Conservation (phyloP, 2,113 vertebrate species). For the Dissostichus mawsoni region DNA sequence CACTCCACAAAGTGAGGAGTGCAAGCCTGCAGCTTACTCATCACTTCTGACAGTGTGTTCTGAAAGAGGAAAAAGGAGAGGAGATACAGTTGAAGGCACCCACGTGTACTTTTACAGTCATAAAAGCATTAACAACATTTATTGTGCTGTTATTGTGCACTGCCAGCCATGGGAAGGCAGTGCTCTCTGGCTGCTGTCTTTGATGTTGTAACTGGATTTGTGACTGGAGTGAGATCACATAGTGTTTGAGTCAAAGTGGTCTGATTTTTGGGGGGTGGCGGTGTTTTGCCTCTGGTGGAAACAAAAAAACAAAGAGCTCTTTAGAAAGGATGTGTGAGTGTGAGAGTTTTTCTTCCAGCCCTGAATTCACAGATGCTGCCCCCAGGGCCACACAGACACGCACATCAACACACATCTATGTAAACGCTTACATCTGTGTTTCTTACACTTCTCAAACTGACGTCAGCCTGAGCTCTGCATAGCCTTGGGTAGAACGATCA, state of each 20-base stretch:
- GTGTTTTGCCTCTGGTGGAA: conserved; percentile 37
- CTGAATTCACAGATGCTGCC: conserved; percentile 44
- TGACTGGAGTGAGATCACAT: conserved; percentile 31
- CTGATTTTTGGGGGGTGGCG: conserved; percentile 39
- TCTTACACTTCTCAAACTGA: conserved; percentile 43
- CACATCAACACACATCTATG: not conserved
- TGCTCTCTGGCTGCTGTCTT: not conserved
- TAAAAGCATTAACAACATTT: conserved; percentile 2
- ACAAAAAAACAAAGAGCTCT: conserved; percentile 62
- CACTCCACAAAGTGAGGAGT: conserved; percentile 91
- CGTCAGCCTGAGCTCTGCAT: conserved; percentile 51
- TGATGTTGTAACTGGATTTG: conserved; percentile 29
- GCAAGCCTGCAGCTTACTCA: conserved; percentile 88
- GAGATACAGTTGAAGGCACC: not conserved
- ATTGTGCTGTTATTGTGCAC: not conserved
- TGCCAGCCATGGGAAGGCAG: not conserved
- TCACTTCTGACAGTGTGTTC: conserved; percentile 91
- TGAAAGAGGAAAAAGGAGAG: conserved; percentile 57
- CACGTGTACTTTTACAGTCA: not conserved
- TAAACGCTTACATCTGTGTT: conserved; percentile 54
- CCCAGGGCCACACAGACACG: conserved; percentile 40
- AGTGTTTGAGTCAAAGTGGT: conserved; percentile 53
- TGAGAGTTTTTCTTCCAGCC: conserved; percentile 40
- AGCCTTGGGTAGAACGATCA: conserved; percentile 30
- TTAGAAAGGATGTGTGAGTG: conserved; percentile 37